phyloP scores from a whole-genome alignment of 2,113 vertebrate genomes.

The Pelmatolapia mariae region DNA sequence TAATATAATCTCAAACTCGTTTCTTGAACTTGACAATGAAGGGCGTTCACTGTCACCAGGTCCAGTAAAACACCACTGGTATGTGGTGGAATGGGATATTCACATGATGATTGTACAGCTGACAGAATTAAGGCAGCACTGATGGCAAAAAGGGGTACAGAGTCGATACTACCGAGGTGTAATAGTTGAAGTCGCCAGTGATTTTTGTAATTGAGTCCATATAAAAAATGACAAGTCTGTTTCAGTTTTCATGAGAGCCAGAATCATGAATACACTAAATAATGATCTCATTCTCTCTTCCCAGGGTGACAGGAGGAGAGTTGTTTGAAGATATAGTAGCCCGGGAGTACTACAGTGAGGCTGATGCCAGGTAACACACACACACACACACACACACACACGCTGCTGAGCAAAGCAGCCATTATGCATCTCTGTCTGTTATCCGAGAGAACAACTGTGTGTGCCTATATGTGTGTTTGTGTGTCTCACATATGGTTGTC shows the following conservation, averaged over 20 bases:
- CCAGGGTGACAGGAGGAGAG: constrained; percentile 91
- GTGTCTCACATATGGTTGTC: constrained; percentile 37
- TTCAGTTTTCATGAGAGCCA: not conserved
- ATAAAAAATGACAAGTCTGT: not conserved
- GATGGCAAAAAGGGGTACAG: not conserved
- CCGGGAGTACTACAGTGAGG: constrained; percentile 93
- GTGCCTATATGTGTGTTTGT: not conserved
- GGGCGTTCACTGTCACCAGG: not conserved
- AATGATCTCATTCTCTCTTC: constrained; percentile 16
- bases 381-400: not conserved
- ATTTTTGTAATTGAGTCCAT: not conserved
- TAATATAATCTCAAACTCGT: not conserved
- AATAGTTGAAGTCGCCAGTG: not conserved
- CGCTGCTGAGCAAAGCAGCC: not conserved
- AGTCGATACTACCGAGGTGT: not conserved
- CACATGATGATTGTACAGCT: not conserved
- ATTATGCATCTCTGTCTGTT: constrained; percentile 16
- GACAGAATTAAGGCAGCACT: not conserved
- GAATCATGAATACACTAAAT: not conserved
- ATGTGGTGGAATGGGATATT: not conserved
- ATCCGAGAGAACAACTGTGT: not conserved
- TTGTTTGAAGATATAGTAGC: constrained; percentile 94
- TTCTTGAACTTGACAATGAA: not conserved
- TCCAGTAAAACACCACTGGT: not conserved
- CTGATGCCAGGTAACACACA: constrained; percentile 84